Evolutionary conservation across 2,888 invertebrate genomes (phyloP), one percentile per base, ranked within the genome.

Genomic region (Gymnocheta viridis): DNA sequence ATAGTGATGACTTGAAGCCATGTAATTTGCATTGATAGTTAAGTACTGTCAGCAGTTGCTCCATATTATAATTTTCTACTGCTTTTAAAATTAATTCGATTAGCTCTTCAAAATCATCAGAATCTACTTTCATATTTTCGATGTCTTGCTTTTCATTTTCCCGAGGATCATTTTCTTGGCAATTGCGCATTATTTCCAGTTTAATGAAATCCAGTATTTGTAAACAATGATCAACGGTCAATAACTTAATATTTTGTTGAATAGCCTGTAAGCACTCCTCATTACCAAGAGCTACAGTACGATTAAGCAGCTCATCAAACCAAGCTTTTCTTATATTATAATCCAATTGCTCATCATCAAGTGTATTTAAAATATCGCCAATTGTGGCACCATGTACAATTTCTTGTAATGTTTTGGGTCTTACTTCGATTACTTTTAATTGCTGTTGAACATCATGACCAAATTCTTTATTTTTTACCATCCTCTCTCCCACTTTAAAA

Each of bases 181-280:
- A 73, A 38, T 85, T 69, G 4, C 84, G 81, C n/a, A 41, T 41
- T 0, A 85, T 58, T 74, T 86, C 80, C 24, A 86, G 7, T 14
- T 86, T 82, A 6, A 87, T 86, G 70, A 83, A 88, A 29, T 89
- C 87, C 9, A 90, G 35, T 29, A 89, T 87, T 80, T 88, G 85
- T 29, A 85, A 56, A 24, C 87, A 88, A 70, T 89, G 86, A 3
- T 88, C 86, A 0, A 86, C 70, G 0, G 73, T 83, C 69, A 89
- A 81, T 2, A 89, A 64, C 58, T 88, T 86, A 0, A 87, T 83
- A 47, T 89, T 88, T 0, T 87, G 78, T 29, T 80, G 85, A 2
- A 91, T 88, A 0, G 89, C 86, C 49, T 88, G 87, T 2, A 90
- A 60, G 49, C 90, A 91, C 76, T 91, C 91, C 0, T 89, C 88